A percentile compares a stretch with the other conserved stretches of the same genome.
These are phyloP conservation scores for Eretmocerus hayati DNA, from an alignment of 2,888 invertebrate species.

Conservation along the genomic window DNA sequence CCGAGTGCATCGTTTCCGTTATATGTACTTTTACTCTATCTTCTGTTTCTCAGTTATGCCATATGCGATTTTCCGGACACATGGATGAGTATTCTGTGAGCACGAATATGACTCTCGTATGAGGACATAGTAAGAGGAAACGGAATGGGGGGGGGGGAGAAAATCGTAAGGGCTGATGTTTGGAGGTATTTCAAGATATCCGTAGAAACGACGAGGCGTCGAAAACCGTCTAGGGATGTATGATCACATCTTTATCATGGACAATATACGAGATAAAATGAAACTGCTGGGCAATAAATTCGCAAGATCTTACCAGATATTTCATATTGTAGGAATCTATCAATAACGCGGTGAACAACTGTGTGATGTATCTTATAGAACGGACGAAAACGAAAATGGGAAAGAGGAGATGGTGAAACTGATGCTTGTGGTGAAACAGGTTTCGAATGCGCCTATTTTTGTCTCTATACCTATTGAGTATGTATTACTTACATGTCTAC, in stretches of 20 bases:
- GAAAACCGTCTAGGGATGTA: constrained; percentile 31
- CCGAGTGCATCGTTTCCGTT: constrained; percentile 12
- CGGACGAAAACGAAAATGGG: too few species aligned
- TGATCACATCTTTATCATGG: constrained; percentile 44
- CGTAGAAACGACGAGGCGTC: too few species aligned
- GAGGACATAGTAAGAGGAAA: constrained; percentile 10
- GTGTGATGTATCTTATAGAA: too few species aligned
- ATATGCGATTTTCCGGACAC: constrained; percentile 4
- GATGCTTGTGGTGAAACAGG: too few species aligned
- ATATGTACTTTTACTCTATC: too few species aligned
- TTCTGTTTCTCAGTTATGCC: too few species aligned
- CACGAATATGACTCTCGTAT: constrained; percentile 12
- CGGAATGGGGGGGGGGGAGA: neutral
- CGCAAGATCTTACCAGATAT: constrained; percentile 42
- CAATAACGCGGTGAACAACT: constrained; percentile 40
- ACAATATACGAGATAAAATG: constrained; percentile 46
- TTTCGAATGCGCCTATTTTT: too few species aligned
- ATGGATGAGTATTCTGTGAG: too few species aligned
- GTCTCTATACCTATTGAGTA: too few species aligned
- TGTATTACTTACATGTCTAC: neutral
- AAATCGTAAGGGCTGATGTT: constrained; percentile 32
- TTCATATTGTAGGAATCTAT: constrained; percentile 48
- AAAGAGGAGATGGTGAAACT: too few species aligned
- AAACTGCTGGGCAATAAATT: constrained; percentile 46
- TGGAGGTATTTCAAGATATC: constrained; percentile 36